phyloP scores from a whole-genome alignment of 1,140 invertebrate species.

The Dolichoris vasculosae region DNA sequence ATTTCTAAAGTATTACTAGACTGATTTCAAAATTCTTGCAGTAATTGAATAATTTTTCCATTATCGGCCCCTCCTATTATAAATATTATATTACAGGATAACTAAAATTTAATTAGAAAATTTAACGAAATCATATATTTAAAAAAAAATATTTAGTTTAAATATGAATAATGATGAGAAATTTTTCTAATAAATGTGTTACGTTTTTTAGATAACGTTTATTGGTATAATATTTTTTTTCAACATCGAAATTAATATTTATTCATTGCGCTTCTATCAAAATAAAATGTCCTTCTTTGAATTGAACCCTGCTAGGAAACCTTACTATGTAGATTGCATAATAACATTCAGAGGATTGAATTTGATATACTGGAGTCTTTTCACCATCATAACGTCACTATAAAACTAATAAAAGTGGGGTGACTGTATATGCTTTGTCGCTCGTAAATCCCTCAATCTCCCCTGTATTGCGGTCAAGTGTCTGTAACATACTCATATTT shows the following conservation, averaged over 20 bases:
- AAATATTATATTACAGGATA: no score
- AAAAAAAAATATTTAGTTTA: no score
- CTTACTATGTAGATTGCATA: conserved; percentile 18
- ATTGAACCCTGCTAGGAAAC: not conserved
- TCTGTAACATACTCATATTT: conserved; percentile 26
- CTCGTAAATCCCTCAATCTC: conserved; percentile 41
- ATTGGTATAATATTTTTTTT: not conserved
- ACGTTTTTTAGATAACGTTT: not conserved
- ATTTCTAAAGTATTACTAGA: no score
- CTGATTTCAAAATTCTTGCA: no score
- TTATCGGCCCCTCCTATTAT: no score
- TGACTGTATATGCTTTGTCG: conserved; percentile 29
- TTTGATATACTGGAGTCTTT: conserved; percentile 44
- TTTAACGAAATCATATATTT: no score
- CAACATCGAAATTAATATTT: conserved; percentile 4
- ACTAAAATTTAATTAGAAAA: no score
- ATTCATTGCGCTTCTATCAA: conserved; percentile 4
- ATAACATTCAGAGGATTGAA: conserved; percentile 47
- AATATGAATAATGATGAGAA: no score
- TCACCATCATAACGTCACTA: conserved; percentile 36
- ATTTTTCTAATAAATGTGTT: not conserved
- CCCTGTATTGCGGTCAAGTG: not conserved
- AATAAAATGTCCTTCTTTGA: conserved; percentile 3
- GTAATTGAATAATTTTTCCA: no score
- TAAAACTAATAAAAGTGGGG: conserved; percentile 49